Evolutionary conservation across 2,797 vertebrate species (phyloP).

Genomic region (Pseudochirops corinnae): DNA sequence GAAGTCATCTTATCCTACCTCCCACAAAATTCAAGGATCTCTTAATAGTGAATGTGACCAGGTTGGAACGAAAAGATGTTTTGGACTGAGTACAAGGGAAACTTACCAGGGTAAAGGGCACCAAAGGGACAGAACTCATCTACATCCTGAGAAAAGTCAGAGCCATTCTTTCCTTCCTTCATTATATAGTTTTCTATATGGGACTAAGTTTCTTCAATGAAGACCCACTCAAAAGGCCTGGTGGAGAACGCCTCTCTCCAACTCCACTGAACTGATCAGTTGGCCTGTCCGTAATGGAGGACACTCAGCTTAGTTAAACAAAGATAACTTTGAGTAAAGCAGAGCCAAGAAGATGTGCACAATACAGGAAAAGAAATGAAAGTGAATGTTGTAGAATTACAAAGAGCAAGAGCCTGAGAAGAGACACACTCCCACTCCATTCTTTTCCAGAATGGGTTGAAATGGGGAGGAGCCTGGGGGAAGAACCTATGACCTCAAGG

Average conservation of each 20-base stretch:
- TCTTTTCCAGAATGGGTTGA: neutral
- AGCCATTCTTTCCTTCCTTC: slow-evolving; percentile 63
- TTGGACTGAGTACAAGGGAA: slow-evolving; percentile 78
- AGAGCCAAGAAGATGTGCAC: neutral
- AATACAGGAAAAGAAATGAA: neutral
- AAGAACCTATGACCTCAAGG: neutral
- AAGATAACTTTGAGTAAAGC: neutral
- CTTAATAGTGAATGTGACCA: slow-evolving; percentile 84
- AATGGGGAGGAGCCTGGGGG: neutral
- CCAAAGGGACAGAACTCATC: slow-evolving; percentile 87
- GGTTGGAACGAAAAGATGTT: slow-evolving; percentile 86
- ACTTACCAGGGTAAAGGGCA: slow-evolving; percentile 85
- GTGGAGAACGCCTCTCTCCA: neutral
- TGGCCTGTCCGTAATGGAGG: neutral
- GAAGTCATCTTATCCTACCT: neutral
- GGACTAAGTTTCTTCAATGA: slow-evolving; percentile 33
- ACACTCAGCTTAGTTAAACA: neutral
- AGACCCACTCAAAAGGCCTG: neutral
- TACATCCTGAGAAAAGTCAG: slow-evolving; percentile 68
- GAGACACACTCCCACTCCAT: neutral
- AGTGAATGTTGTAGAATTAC: neutral
- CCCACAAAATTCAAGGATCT: neutral
- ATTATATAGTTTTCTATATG: slow-evolving; percentile 62
- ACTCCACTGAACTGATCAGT: neutral
- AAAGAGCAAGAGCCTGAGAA: neutral